Evolutionary conservation across 23 tunicate genomes (phyloP).

Genomic region (Oikopleura vanhoeffeni): DNA sequence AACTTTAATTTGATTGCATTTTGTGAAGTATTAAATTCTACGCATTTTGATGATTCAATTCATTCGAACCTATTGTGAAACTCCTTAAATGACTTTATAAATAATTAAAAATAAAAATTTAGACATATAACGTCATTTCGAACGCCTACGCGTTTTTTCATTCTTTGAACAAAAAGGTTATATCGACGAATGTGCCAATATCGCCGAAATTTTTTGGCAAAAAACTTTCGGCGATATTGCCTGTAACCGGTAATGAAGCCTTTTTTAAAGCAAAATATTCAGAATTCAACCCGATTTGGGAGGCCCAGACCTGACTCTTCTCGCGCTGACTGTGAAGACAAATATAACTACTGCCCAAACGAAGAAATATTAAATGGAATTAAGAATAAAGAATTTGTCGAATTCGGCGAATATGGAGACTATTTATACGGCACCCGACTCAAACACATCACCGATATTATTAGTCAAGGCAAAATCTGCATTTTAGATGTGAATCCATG

Average conservation of each 20-base stretch:
- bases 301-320: neutral
- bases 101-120: no score
- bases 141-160: no score
- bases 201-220: no score
- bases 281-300: neutral
- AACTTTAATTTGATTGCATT: no score
- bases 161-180: no score
- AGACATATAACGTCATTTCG: no score
- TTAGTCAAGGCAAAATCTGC: conserved; percentile 48
- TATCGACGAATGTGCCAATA: no score
- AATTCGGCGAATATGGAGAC: conserved; percentile 58
- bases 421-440: conserved; percentile 67
- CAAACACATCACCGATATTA: conserved; percentile 30
- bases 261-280: neutral
- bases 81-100: no score
- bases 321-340: neutral
- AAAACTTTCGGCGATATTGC: no score
- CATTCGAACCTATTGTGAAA: no score
- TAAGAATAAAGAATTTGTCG: conserved; percentile 31
- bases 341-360: neutral
- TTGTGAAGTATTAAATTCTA: no score
- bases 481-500: conserved; percentile 39
- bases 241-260: neutral
- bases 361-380: neutral
- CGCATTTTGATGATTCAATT: no score